A percentile compares a stretch with the other conserved stretches of the same genome.
phyloP scores from a whole-genome alignment of 2,113 vertebrate species.

The Crotalus helleri region DNA sequence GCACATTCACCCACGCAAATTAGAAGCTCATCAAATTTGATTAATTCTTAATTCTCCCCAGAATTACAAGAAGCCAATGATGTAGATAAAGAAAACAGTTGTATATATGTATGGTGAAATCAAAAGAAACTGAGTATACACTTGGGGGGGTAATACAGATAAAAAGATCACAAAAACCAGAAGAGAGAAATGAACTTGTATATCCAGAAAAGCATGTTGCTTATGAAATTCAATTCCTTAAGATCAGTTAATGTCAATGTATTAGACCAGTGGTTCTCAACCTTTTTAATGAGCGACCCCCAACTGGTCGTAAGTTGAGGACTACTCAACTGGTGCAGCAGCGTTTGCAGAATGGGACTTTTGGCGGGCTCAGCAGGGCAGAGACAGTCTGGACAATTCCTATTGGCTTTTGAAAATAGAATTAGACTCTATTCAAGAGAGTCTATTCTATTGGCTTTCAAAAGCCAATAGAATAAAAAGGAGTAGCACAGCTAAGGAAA shows the following conservation, averaged over 20 bases:
- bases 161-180: conserved; percentile 14
- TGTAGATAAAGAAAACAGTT: background rate
- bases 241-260: background rate
- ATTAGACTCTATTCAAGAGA: too few species aligned
- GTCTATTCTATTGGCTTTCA: too few species aligned
- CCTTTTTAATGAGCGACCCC: too few species aligned
- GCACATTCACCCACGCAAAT: background rate
- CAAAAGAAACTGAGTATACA: conserved; percentile 1
- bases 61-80: background rate
- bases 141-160: conserved; percentile 7
- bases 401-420: too few species aligned
- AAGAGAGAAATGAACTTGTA: background rate
- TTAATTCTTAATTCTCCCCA: background rate
- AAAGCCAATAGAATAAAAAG: too few species aligned
- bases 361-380: too few species aligned
- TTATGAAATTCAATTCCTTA: background rate
- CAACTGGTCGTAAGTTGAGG: too few species aligned
- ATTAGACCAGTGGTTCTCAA: too few species aligned
- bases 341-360: too few species aligned
- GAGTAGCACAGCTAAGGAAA: too few species aligned
- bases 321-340: too few species aligned
- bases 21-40: background rate
- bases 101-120: background rate
- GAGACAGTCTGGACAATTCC: too few species aligned
- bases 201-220: background rate